phyloP scores from a whole-genome alignment of 2,797 vertebrate genomes.

The Rhynchotus rufescens region DNA sequence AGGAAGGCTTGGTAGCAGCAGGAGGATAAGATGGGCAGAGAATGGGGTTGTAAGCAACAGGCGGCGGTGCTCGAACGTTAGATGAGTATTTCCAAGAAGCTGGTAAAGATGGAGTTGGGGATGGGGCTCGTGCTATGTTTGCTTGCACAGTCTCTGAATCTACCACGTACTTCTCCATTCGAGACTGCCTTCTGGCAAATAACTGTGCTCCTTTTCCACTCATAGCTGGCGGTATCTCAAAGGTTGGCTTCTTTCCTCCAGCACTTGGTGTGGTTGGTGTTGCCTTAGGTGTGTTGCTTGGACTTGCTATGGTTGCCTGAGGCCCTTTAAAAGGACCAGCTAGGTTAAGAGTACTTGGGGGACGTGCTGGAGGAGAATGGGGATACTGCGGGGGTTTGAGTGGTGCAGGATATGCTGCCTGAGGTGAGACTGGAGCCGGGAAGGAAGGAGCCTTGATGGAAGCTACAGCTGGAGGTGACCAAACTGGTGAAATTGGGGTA shows the following conservation, averaged over 20 bases:
- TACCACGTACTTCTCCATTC: slow-evolving; percentile 98
- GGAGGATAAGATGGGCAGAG: slow-evolving; percentile 92
- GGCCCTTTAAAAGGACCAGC: slow-evolving; percentile 84
- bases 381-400: slow-evolving; percentile 61
- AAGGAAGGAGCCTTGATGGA: slow-evolving; percentile 84
- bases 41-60: slow-evolving; percentile 93
- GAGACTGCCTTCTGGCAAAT: slow-evolving; percentile 95
- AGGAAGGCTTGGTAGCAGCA: slow-evolving; percentile 87
- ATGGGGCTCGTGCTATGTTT: slow-evolving; percentile 87
- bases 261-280: slow-evolving; percentile 79
- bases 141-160: slow-evolving; percentile 95
- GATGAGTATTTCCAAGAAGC: slow-evolving; percentile 95
- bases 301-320: slow-evolving; percentile 70
- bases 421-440: slow-evolving; percentile 82
- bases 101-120: slow-evolving; percentile 92
- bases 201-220: slow-evolving; percentile 95
- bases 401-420: slow-evolving; percentile 43
- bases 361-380: slow-evolving; percentile 74
- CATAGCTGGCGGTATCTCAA: slow-evolving; percentile 91
- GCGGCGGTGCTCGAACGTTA: slow-evolving; percentile 93
- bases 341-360: slow-evolving; percentile 73
- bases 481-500: slow-evolving; percentile 87
- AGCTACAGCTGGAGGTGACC: slow-evolving; percentile 84
- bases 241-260: slow-evolving; percentile 81
- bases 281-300: slow-evolving; percentile 76